Conservation (phyloP, 2,113 vertebrate genomes). For the Planiliza haematocheilus region DNA sequence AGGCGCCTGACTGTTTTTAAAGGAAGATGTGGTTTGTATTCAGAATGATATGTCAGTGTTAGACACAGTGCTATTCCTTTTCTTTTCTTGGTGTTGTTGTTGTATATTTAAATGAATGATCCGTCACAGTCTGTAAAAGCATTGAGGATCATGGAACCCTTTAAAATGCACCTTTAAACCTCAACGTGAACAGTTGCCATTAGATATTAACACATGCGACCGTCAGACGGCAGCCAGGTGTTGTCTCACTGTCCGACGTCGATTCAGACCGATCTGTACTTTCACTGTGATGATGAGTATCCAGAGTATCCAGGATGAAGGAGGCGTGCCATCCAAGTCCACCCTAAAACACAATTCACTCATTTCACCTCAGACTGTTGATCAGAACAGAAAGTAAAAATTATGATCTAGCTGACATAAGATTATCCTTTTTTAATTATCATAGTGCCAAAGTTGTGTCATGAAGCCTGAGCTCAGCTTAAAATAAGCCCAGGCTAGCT, state of each 20-base stretch:
- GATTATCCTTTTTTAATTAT: no score
- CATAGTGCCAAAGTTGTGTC: no score
- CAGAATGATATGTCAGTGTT: conserved; percentile 4
- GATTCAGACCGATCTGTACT: conserved; percentile 7
- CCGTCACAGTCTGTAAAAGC: conserved; percentile 19
- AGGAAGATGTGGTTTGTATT: no score
- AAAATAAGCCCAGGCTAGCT: no score
- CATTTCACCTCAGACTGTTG: neutral
- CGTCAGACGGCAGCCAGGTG: conserved; percentile 11
- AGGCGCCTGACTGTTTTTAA: conserved; percentile 27
- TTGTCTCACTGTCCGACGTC: neutral
- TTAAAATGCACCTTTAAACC: conserved; percentile 66
- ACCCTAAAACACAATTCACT: conserved; percentile 13
- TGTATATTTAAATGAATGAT: conserved; percentile 4
- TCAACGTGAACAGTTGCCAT: conserved; percentile 60
- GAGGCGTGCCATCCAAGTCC: neutral
- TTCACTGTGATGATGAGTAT: conserved; percentile 57
- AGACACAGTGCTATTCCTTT: conserved; percentile 10
- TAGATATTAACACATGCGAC: conserved; percentile 44
- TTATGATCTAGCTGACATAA: no score
- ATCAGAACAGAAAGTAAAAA: neutral
- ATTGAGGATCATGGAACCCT: conserved; percentile 42
- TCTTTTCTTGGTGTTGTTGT: neutral
- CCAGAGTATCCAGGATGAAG: neutral
- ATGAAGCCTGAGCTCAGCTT: no score